Conservation (phyloP, 2,113 vertebrate genomes). For the Cacatua alba region DNA sequence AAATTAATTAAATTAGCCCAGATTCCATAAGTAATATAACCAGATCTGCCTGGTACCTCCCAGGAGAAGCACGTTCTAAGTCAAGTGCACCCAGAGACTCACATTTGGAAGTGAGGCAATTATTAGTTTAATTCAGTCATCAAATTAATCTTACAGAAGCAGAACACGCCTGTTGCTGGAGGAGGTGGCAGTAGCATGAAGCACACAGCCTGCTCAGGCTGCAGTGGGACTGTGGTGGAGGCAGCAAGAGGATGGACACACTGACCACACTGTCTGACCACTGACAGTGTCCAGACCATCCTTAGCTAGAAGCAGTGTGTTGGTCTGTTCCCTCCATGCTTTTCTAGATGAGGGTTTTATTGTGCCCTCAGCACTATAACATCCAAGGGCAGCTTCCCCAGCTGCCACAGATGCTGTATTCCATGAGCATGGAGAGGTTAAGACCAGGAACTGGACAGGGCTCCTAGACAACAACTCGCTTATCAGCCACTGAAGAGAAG, state of each 20-base stretch:
- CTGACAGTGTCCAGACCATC: neutral
- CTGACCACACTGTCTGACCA: accelerated
- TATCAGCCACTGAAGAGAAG: neutral
- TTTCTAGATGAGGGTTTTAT: neutral
- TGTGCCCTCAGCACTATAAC: neutral
- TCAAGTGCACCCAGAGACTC: neutral
- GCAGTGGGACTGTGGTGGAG: neutral
- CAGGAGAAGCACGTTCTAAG: slow-evolving; percentile 15
- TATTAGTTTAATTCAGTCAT: slow-evolving; percentile 57
- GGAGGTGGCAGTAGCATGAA: neutral
- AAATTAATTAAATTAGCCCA: slow-evolving; percentile 85
- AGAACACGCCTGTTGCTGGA: neutral
- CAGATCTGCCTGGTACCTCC: slow-evolving; percentile 14
- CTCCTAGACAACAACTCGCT: neutral
- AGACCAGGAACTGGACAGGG: neutral
- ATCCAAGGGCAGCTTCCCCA: neutral
- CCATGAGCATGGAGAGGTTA: accelerated
- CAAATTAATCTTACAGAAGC: slow-evolving; percentile 22
- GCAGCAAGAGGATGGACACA: neutral
- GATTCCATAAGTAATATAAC: slow-evolving; percentile 72
- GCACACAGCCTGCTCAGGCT: neutral
- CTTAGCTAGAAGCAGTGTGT: neutral
- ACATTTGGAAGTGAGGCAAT: slow-evolving; percentile 33
- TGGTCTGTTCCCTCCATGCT: neutral
- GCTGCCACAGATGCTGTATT: neutral